Conservation (phyloP, 2,888 invertebrate species). For the Spatulosminthurus flaviceps region DNA sequence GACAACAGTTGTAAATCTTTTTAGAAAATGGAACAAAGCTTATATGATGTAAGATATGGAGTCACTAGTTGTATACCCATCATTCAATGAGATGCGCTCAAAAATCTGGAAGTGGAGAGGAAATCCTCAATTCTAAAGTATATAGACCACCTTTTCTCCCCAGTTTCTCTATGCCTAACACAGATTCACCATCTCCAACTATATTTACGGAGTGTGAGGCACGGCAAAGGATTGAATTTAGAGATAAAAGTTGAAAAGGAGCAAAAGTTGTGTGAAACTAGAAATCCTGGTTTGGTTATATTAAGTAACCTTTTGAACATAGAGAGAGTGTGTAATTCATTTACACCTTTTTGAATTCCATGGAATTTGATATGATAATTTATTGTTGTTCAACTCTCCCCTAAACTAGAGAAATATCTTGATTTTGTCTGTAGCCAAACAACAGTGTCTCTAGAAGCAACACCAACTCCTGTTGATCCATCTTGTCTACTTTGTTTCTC, state of each 20-base stretch:
- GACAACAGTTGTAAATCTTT: constrained; percentile 47
- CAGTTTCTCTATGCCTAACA: too few species aligned
- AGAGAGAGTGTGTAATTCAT: background rate
- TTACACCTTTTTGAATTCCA: background rate
- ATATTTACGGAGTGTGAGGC: too few species aligned
- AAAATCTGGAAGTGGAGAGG: background rate
- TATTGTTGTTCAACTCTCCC: background rate
- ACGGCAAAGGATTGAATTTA: too few species aligned
- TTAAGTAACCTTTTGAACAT: background rate
- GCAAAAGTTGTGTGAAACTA: too few species aligned
- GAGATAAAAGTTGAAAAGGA: too few species aligned
- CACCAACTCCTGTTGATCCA: too few species aligned
- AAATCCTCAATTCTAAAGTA: too few species aligned
- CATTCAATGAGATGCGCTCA: constrained; percentile 20
- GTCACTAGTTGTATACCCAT: too few species aligned
- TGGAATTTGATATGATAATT: constrained; percentile 18
- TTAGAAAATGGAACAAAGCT: background rate
- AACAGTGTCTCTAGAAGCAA: too few species aligned
- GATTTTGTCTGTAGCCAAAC: constrained; percentile 10
- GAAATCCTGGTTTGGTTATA: background rate
- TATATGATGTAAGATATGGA: background rate
- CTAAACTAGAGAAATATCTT: background rate
- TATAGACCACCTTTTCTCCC: constrained; percentile 4
- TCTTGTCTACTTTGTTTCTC: constrained; percentile 9
- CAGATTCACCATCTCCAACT: too few species aligned